Base-by-base conservation (phyloP, 2,797 vertebrate genomes). In the Phataginus tetradactyla region DNA sequence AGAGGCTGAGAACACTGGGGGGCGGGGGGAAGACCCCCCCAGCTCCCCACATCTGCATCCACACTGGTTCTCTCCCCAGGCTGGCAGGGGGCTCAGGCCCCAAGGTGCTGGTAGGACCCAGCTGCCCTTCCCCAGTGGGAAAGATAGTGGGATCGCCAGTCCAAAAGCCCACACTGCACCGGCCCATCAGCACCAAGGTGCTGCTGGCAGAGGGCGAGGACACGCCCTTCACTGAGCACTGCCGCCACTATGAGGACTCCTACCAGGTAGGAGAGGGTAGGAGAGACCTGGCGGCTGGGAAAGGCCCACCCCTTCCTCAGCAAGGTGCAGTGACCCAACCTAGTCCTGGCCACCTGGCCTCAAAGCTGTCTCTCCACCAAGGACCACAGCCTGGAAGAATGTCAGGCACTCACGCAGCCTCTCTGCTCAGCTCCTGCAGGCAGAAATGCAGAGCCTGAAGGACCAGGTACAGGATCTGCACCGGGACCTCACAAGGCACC, bases 401-500 rank as follows among this genome's bases (percentile, higher is more conserved):
- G 34, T 8, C 8, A 0, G 1, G 7, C 7, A 1, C 53, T 61
- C n/a, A 57, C 0, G 1, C 0, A 0, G 15, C 3, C 53, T 4
- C 68, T 53, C 34, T 1, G 10, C 5, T 7, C 96, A 99, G 99
- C 98, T 93, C 89, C 99, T 99, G 55, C 99, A 99, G 98, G 98
- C 93, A 0, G 99, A 99, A 97, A 98, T 99, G 42, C 99, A 99
- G 98, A 98, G 96, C 92, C 98, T 99, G 98, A 99, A 99, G 98
- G 99, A 99, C 95, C 99, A 99, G 98, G 99, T 99, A 42, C 99
- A 99, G 98, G 99, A 99, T 97, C 97, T 99, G 97, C 99, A 99
- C 97, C 98, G 99, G 0, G 99, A 99, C 97, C 99, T 99, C 97
- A 99, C 99, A 96, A 99, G 99, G 97, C 99, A 99, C 97, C 99